Conservation (phyloP, 2,113 vertebrate species). For the Abramis brama region DNA sequence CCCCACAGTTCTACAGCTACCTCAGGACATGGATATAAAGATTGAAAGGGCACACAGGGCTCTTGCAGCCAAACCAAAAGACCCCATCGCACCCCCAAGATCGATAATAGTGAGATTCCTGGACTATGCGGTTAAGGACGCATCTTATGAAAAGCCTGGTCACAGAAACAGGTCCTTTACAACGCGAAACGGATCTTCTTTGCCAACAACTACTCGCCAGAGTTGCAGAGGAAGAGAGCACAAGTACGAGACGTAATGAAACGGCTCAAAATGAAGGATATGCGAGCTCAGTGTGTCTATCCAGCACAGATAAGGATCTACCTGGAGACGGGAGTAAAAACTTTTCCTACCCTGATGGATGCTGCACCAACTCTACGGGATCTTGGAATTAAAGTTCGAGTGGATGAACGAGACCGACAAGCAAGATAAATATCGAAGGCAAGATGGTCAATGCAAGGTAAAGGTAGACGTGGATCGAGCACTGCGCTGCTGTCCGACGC, state of each 20-base stretch:
- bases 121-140: background rate
- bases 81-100: background rate
- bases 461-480: no score
- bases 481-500: no score
- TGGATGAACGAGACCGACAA: no score
- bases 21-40: background rate
- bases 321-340: background rate
- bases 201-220: background rate
- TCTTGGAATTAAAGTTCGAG: no score
- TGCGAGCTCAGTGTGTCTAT: no score
- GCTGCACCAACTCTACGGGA: no score
- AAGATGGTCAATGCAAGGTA: no score
- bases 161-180: conserved; percentile 1
- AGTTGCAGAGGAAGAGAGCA: conserved; percentile 16
- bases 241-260: background rate
- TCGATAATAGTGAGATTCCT: background rate
- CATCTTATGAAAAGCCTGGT: background rate
- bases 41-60: background rate
- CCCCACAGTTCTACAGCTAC: no score
- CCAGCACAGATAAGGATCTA: background rate
- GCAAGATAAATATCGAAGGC: no score
- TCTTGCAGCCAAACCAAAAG: background rate
- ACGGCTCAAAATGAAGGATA: background rate
- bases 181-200: background rate
- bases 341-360: no score